Base-by-base conservation (phyloP, 2,888 invertebrate genomes). In the Callimorpha dominula region DNA sequence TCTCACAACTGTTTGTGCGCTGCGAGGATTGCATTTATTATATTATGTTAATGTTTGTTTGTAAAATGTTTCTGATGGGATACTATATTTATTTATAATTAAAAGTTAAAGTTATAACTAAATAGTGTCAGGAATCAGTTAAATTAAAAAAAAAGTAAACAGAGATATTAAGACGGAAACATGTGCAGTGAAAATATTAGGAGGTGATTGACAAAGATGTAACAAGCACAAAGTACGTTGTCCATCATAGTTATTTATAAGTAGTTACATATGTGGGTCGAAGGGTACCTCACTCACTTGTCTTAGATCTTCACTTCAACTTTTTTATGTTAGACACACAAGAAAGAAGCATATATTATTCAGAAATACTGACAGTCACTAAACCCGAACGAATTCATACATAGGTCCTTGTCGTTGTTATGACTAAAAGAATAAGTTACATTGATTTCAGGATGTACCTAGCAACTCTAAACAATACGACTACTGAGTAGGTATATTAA, bases 151-250 rank as follows among this genome's bases (percentile, higher is more conserved):
- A 42, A 46, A 14, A 40, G 17, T 64, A 49, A 68, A n/a, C n/a
- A 72, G 72, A n/a, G 60, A 72, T 62, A 66, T n/a, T 40, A 50
- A 71, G 74, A 72, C 76, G 73, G 81, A 81, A 81, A 75, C 74
- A 73, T 42, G 31, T 31, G 71, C 72, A 70, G 60, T 54, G 54
- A 71, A 75, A 72, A 75, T 71, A 75, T 74, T 68, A 75, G 71
- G 75, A 75, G 81, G 49, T 80, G 77, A 81, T 72, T 78, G 81
- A 80, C 73, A 82, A 76, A 70, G 77, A 74, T 70, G 68, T 60
- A 78, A 57, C 77, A 80, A 74, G 43, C 75, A 71, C 69, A 79
- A 76, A 77, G 65, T 69, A 63, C 70, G 67, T 67, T 31, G 65
- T 74, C 75, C 71, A 71, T 68, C 66, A 71, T 64, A 64, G 65